Percentiles rank a stretch among this genome's conserved stretches.
These are phyloP conservation scores for Cheilosia pagana DNA, from an alignment of 2,888 invertebrate genomes.

Conservation along the genomic window DNA sequence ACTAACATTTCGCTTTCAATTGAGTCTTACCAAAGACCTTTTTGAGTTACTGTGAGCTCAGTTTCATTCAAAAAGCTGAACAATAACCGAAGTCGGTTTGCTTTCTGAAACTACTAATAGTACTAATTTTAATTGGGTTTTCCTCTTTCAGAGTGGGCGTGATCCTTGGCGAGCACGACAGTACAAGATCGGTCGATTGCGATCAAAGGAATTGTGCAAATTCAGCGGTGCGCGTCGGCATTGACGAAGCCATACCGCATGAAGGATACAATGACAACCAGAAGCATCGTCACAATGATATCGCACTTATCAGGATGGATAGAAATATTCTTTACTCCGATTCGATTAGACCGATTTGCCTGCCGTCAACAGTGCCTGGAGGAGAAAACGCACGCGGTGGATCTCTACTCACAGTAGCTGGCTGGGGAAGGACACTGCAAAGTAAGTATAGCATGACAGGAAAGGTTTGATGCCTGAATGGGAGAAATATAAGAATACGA, in stretches of 20 bases:
- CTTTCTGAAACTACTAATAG: too few species aligned
- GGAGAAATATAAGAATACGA: too few species aligned
- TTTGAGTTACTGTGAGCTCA: too few species aligned
- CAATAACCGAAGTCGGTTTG: too few species aligned
- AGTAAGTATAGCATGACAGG: constrained; percentile 46
- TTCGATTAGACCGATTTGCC: constrained; percentile 86
- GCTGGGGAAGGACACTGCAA: constrained; percentile 86
- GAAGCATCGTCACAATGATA: constrained; percentile 87
- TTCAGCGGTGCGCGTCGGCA: constrained; percentile 85
- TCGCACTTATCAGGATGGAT: constrained; percentile 88
- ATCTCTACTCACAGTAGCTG: constrained; percentile 84
- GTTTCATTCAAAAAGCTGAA: too few species aligned
- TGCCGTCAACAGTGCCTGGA: constrained; percentile 83
- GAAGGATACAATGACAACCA: constrained; percentile 86
- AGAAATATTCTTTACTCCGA: constrained; percentile 85
- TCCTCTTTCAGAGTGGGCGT: constrained; percentile 76
- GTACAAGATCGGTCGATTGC: constrained; percentile 78
- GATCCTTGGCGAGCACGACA: constrained; percentile 81
- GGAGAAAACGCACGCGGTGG: constrained; percentile 75
- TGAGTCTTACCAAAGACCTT: too few species aligned
- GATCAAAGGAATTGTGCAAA: constrained; percentile 84
- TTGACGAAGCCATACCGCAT: constrained; percentile 87
- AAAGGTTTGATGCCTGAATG: not conserved
- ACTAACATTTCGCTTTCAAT: too few species aligned
- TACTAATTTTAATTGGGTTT: too few species aligned